Conservation (phyloP, 2,888 invertebrate genomes). For the Panorpa germanica region DNA sequence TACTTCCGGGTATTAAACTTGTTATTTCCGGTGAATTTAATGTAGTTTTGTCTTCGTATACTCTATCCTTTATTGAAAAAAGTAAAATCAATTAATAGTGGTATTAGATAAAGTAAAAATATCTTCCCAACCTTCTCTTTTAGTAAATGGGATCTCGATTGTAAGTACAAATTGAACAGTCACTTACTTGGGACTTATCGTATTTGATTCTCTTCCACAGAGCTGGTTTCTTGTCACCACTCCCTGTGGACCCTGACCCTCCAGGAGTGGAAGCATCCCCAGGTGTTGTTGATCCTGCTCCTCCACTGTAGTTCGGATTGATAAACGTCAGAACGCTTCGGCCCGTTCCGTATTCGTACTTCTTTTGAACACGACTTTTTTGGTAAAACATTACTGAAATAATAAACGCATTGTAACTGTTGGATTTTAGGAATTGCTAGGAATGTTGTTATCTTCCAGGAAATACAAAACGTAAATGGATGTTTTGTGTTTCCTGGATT, state of each 20-base stretch:
- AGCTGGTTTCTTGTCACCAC: conserved; percentile 30
- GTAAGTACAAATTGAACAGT: too few species aligned
- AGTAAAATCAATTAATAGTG: conserved; percentile 1
- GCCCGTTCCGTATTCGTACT: conserved; percentile 33
- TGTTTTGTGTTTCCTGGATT: too few species aligned
- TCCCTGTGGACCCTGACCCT: conserved; percentile 25
- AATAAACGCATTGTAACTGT: conserved; percentile 7
- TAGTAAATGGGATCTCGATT: background rate
- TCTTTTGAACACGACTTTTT: conserved; percentile 27
- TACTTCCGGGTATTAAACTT: conserved; percentile 16
- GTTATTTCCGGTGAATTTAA: conserved; percentile 23
- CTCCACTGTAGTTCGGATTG: conserved; percentile 69
- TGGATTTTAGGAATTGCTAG: too few species aligned
- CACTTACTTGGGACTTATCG: conserved; percentile 49
- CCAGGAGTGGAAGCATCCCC: conserved; percentile 24
- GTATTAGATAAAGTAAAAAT: conserved; percentile 1
- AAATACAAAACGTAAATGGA: too few species aligned
- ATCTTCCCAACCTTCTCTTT: conserved; percentile 9
- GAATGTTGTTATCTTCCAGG: too few species aligned
- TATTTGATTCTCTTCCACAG: conserved; percentile 62
- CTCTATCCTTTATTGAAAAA: conserved; percentile 18
- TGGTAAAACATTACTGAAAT: conserved; percentile 26
- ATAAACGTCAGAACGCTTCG: conserved; percentile 68
- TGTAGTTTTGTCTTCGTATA: conserved; percentile 23
- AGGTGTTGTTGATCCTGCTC: conserved; percentile 25